These are phyloP conservation scores for Notarius lentiginosus DNA, from an alignment of 2,113 vertebrate genomes.

Conservation along the genomic window DNA sequence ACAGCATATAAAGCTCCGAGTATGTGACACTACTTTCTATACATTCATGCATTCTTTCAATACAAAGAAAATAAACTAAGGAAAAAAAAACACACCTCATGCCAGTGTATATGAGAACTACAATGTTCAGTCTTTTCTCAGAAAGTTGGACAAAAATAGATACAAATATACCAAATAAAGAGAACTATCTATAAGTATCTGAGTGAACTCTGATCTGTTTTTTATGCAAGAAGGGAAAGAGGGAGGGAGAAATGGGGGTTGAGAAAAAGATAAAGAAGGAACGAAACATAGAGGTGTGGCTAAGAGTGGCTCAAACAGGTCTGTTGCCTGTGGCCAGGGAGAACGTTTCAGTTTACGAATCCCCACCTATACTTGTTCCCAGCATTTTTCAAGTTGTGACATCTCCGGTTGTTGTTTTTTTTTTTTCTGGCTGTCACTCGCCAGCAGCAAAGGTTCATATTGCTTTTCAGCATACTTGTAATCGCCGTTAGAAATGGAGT, in stretches of 20 bases:
- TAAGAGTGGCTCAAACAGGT: conserved; percentile 75
- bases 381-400: conserved; percentile 67
- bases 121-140: neutral
- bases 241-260: neutral
- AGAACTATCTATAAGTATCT: conserved; percentile 8
- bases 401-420: conserved; percentile 63
- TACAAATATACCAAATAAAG: neutral
- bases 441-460: neutral
- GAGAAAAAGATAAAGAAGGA: conserved; percentile 27
- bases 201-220: conserved; percentile 44
- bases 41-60: neutral
- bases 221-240: neutral
- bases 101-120: neutral
- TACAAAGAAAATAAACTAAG: neutral
- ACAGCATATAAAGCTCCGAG: neutral
- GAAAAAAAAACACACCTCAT: neutral
- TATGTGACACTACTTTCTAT: neutral
- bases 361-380: conserved; percentile 73
- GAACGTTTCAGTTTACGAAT: conserved; percentile 73
- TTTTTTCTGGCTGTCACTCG: neutral
- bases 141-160: neutral
- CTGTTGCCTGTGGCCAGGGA: conserved; percentile 65
- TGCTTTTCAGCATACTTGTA: neutral
- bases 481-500: neutral
- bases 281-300: conserved; percentile 65